phyloP scores from a whole-genome alignment of 2,888 invertebrate species.

The Conus canariensis region DNA sequence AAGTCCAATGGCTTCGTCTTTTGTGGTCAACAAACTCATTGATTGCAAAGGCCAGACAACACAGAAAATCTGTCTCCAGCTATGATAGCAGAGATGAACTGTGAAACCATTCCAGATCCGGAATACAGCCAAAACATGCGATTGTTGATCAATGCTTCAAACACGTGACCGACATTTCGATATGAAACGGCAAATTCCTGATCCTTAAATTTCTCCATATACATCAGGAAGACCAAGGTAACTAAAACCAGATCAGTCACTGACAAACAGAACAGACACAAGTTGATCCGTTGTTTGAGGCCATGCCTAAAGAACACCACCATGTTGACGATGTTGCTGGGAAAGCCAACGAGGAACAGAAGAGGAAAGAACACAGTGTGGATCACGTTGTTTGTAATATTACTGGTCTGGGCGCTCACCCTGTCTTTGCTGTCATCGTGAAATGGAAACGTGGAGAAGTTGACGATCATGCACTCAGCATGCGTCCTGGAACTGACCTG shows the following conservation, averaged over 20 bases:
- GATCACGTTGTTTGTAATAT: neutral
- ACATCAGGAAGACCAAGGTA: neutral
- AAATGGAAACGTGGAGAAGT: neutral
- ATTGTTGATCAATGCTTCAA: neutral
- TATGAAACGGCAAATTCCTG: neutral
- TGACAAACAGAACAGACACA: constrained; percentile 4
- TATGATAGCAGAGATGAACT: neutral
- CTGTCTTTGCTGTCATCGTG: neutral
- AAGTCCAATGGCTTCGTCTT: neutral
- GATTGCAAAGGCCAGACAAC: neutral
- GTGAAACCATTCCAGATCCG: neutral
- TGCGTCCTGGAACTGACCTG: no score
- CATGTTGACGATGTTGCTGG: neutral
- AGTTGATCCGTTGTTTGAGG: neutral
- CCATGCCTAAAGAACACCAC: neutral
- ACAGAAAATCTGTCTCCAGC: neutral
- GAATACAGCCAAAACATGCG: neutral
- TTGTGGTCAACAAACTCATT: neutral
- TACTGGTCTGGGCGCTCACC: neutral
- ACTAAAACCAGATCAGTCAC: neutral
- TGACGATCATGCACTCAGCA: neutral
- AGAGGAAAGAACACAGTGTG: neutral
- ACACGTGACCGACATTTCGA: neutral
- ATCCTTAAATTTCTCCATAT: neutral
- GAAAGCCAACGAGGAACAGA: neutral